Percentiles rank a stretch among this genome's conserved stretches.
Evolutionary conservation across 2,888 invertebrate species (phyloP).

Genomic region (Aleiodes alternator): DNA sequence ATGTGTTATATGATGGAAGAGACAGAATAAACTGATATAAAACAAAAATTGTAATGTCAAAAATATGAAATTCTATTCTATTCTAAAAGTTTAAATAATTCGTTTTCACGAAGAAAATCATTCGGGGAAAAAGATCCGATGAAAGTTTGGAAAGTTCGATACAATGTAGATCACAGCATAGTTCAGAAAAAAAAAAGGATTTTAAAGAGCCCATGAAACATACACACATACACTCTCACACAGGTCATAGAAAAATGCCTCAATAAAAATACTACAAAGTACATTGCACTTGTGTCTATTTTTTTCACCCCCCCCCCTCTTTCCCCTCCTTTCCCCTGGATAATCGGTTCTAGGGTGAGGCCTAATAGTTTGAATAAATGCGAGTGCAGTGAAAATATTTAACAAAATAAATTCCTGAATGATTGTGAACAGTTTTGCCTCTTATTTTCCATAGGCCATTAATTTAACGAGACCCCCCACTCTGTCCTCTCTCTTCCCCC

Average conservation of each 20-base stretch:
- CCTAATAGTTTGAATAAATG: conserved; percentile 50
- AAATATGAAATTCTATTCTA: no score
- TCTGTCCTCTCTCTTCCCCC: conserved; percentile 30
- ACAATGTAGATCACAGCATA: conserved; percentile 27
- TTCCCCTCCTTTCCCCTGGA: not conserved
- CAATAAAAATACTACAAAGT: conserved; percentile 7
- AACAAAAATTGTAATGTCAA: no score
- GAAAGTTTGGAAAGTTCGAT: conserved; percentile 38
- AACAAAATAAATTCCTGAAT: conserved; percentile 23
- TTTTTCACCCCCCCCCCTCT: not conserved
- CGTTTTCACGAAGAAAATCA: not conserved
- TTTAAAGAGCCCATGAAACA: not conserved
- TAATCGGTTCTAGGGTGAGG: conserved; percentile 50
- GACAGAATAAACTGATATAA: no score
- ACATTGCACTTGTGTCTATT: conserved; percentile 22
- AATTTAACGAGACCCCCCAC: conserved; percentile 50
- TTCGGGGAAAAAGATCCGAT: not conserved
- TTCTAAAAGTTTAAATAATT: no score
- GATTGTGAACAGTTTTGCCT: conserved; percentile 2
- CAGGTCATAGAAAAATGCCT: not conserved
- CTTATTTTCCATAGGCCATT: conserved; percentile 45
- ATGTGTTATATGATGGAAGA: no score
- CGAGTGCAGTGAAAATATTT: conserved; percentile 45
- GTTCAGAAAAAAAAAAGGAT: not conserved
- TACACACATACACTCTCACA: not conserved